A percentile compares a stretch with the other conserved stretches of the same genome.
These are phyloP conservation scores for Labia minor DNA, from an alignment of 2,888 invertebrate species.

Conservation along the genomic window DNA sequence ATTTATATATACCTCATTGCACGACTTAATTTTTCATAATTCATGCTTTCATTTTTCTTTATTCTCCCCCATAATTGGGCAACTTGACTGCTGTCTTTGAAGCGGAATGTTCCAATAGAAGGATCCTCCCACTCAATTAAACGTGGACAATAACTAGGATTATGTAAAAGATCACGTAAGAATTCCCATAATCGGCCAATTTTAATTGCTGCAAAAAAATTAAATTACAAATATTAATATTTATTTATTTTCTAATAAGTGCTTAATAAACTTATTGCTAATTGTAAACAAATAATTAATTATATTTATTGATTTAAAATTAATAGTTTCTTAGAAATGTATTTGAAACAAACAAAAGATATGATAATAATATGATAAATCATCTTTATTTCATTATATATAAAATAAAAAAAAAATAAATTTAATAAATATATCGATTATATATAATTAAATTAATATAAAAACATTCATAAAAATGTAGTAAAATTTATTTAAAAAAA, in stretches of 20 bases:
- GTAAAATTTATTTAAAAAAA: too few relatives aligned
- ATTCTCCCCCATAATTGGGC: slow-evolving; percentile 77
- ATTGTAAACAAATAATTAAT: not conserved
- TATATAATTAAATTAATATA: too few relatives aligned
- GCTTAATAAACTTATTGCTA: slow-evolving; percentile 17
- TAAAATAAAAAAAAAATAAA: not conserved
- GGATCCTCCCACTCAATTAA: slow-evolving; percentile 83
- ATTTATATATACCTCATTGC: slow-evolving; percentile 60
- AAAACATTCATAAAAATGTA: too few relatives aligned
- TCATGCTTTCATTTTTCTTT: slow-evolving; percentile 82
- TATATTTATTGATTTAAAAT: not conserved
- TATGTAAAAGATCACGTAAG: slow-evolving; percentile 65
- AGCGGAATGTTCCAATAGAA: slow-evolving; percentile 72
- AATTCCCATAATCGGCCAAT: slow-evolving; percentile 64
- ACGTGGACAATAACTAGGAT: slow-evolving; percentile 64
- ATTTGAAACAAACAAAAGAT: too few relatives aligned
- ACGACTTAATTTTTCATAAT: slow-evolving; percentile 82
- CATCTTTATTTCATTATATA: not conserved
- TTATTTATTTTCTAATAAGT: too few relatives aligned
- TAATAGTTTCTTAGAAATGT: not conserved
- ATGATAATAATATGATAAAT: too few relatives aligned
- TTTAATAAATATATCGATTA: too few relatives aligned
- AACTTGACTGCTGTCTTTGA: slow-evolving; percentile 75
- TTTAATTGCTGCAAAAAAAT: slow-evolving; percentile 33
- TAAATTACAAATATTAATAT: not conserved